Evolutionary conservation across 2,888 invertebrate genomes (phyloP), one percentile per base, ranked within the genome.

Genomic region (Campoplex capitator): DNA sequence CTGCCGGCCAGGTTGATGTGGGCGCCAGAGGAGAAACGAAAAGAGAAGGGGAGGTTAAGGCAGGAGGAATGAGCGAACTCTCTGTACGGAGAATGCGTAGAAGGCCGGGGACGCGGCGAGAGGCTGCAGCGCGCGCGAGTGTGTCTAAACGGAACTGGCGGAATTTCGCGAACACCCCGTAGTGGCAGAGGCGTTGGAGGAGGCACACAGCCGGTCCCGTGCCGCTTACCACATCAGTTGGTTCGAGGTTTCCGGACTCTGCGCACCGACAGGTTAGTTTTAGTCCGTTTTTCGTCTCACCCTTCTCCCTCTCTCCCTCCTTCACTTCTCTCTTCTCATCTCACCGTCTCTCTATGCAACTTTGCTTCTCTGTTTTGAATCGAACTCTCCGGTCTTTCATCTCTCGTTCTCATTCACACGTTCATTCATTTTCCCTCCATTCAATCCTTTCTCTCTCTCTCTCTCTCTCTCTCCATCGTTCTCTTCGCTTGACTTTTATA

Each of bases 201-300:
- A 89, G 89, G 88, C 86, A 87, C 74, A 85, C 84, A 80, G 79
- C 87, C 75, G 84, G 81, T 84, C 73, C 86, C 80, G 85, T 80
- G 84, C 84, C 79, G 74, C 87, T 83, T 83, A 84, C 87, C 81
- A 83, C 92, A 81, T 92, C 93, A 93, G 93, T 93, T 92, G 92
- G 91, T 92, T 91, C 93, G 92, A 91, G 91, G 92, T 93, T 93
- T 93, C 93, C 93, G 93, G 92, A 93, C 93, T 91, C 92, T 91
- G 91, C 92, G 92, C 92, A 92, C 92, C 85, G 90, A 90, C 92
- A 92, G 92, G 92, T 93, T 91, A 91, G 93, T 93, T 58, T 56
- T 74, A 3, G 23, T 45, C 9, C 42, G 23, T 18, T 9, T 48
- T 65, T 67, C 18, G 42, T 68, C 74, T 74, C 51, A 16, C 35